phyloP scores from a whole-genome alignment of 2,113 vertebrate species.

The Erythrocercus mccallii region DNA sequence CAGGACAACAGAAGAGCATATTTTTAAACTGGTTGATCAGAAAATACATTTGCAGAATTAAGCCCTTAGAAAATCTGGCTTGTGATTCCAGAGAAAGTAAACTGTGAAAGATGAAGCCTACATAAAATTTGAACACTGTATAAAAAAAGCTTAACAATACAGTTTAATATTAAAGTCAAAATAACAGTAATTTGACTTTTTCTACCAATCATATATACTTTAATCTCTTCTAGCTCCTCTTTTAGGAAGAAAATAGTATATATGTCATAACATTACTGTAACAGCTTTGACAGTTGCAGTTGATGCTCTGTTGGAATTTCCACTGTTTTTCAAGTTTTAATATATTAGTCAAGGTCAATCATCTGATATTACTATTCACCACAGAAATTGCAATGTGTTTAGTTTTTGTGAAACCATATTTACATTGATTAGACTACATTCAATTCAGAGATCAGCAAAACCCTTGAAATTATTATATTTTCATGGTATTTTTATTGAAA shows the following conservation, averaged over 20 bases:
- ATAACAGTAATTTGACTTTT: constrained; percentile 37
- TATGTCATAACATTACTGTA: neutral
- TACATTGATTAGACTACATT: constrained; percentile 40
- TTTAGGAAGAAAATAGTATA: neutral
- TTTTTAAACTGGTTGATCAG: neutral
- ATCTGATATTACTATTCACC: constrained; percentile 16
- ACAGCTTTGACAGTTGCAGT: constrained; percentile 20
- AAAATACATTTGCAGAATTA: neutral
- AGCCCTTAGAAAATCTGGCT: neutral
- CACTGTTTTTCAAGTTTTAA: constrained; percentile 24
- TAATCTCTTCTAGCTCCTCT: constrained; percentile 19
- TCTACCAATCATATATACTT: neutral
- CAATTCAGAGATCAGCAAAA: constrained; percentile 12
- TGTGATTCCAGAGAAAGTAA: neutral
- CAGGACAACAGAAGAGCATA: neutral
- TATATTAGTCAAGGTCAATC: constrained; percentile 32
- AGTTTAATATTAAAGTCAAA: neutral
- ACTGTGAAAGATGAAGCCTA: neutral
- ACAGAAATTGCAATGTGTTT: constrained; percentile 23
- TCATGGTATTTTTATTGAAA: constrained; percentile 43
- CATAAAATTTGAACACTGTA: neutral
- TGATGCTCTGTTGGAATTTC: constrained; percentile 26
- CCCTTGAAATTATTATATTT: constrained; percentile 25
- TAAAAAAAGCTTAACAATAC: neutral
- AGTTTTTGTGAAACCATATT: constrained; percentile 8